These are phyloP conservation scores for Rhagophthalmus giganteus DNA, from an alignment of 2,888 invertebrate genomes.

Conservation along the genomic window DNA sequence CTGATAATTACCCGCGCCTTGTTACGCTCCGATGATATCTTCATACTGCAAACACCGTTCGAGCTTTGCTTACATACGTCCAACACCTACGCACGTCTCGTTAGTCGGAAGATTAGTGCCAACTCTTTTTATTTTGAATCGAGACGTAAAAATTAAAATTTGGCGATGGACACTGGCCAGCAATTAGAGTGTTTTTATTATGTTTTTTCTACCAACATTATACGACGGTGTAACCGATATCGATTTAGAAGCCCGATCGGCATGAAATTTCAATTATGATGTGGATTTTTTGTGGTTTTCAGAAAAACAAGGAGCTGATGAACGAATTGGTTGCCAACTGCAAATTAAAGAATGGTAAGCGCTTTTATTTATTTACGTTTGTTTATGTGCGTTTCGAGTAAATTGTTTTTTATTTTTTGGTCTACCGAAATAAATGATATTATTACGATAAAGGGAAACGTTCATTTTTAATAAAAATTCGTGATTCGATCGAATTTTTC, in stretches of 20 bases:
- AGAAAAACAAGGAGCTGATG: constrained; percentile 79
- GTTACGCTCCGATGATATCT: constrained; percentile 3
- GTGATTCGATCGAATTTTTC: no score
- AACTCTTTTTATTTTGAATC: background rate
- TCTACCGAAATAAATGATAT: no score
- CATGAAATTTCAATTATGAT: constrained; percentile 3
- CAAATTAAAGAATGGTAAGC: constrained; percentile 70
- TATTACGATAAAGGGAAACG: no score
- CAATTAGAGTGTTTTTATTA: no score
- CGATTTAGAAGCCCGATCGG: background rate
- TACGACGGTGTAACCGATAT: background rate
- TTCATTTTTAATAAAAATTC: no score
- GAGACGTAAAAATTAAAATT: background rate
- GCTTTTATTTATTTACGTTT: no score
- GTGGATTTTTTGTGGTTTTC: constrained; percentile 55
- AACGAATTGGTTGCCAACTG: constrained; percentile 69
- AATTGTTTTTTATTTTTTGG: no score
- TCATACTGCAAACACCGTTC: constrained; percentile 1
- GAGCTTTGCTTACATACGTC: background rate
- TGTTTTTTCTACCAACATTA: no score
- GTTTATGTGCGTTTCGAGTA: no score
- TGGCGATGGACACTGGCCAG: background rate
- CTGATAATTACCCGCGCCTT: constrained; percentile 9
- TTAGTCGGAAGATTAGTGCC: background rate
- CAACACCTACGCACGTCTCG: background rate